Conservation (phyloP, 2,797 vertebrate species). For the Mormyrus proboscirostris region DNA sequence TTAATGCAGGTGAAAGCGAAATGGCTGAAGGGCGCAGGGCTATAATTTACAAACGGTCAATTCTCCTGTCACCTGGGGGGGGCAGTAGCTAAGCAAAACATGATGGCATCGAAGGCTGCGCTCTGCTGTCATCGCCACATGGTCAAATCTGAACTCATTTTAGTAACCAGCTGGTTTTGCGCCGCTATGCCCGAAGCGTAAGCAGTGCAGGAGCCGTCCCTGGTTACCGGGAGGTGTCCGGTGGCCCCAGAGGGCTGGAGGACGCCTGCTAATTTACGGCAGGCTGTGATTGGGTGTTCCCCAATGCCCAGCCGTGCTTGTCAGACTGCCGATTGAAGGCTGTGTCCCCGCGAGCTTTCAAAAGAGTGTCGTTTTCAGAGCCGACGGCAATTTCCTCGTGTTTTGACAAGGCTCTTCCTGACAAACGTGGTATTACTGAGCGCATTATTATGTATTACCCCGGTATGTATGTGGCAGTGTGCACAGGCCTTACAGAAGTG, state of each 20-base stretch:
- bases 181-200: background rate
- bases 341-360: background rate
- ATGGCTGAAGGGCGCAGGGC: background rate
- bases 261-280: background rate
- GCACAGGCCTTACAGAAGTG: background rate
- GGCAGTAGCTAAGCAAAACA: background rate
- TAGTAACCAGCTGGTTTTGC: background rate
- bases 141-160: background rate
- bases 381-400: background rate
- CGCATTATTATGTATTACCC: background rate
- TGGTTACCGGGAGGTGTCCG: background rate
- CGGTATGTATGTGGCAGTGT: background rate
- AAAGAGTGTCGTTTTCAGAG: background rate
- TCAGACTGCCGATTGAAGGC: background rate
- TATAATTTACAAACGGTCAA: background rate
- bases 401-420: background rate
- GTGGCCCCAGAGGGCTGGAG: background rate
- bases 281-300: background rate
- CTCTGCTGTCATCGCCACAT: background rate
- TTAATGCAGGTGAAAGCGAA: background rate
- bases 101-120: background rate
- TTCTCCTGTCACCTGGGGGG: background rate
- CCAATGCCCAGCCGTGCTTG: background rate
- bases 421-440: background rate
- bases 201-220: background rate